Conservation (phyloP, 2,888 invertebrate genomes). For the Odontothrips loti region DNA sequence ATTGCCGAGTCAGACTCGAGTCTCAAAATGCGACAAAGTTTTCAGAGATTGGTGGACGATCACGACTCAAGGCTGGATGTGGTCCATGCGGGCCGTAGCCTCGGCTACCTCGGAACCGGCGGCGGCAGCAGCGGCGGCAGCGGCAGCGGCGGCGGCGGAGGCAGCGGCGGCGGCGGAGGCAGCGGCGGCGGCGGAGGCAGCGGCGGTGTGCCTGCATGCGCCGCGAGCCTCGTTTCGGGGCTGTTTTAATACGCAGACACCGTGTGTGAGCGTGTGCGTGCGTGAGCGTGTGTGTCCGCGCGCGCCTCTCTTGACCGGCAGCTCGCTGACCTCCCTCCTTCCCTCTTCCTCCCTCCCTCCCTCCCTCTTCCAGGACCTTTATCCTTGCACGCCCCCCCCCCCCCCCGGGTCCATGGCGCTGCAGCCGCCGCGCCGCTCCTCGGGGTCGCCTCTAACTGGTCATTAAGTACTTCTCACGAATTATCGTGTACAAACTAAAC, state of each 20-base stretch:
- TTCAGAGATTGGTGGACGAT: no score
- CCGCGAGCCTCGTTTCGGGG: background rate
- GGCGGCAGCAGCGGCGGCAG: no score
- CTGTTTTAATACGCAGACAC: background rate
- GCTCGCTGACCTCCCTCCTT: constrained; percentile 8
- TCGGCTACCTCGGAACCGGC: no score
- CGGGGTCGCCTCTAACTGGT: background rate
- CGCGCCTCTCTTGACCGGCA: background rate
- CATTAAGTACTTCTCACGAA: background rate
- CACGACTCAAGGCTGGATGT: no score
- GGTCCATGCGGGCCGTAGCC: no score
- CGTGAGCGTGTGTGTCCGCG: background rate
- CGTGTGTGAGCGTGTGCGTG: background rate
- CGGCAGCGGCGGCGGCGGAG: no score
- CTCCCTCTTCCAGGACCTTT: background rate
- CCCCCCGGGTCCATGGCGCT: background rate
- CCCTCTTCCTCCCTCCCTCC: background rate
- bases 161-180: no score
- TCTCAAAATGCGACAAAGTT: no score
- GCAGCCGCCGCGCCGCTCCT: background rate
- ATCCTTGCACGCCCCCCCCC: background rate
- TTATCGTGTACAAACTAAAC: background rate
- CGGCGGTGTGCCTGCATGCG: no score
- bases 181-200: background rate
- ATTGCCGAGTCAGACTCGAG: no score